Percentiles rank a stretch among this genome's conserved stretches.
Evolutionary conservation across 2,797 vertebrate species (phyloP).

Genomic region (Smutsia temminckii): DNA sequence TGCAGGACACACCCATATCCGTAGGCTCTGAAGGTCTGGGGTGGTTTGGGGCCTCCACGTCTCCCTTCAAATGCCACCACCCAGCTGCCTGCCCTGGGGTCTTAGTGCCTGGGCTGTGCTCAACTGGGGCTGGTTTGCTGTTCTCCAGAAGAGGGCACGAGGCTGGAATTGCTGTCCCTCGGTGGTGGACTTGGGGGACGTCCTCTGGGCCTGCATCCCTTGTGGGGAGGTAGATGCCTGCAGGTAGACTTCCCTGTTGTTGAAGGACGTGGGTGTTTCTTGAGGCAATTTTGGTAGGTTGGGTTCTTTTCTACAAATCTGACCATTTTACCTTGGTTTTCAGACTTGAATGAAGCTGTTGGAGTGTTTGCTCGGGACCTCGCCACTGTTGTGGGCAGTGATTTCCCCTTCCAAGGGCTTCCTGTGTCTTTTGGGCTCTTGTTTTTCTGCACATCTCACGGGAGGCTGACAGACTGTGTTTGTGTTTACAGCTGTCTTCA

Average conservation of each 20-base stretch:
- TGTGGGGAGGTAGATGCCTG: background rate
- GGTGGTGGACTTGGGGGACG: too few species aligned
- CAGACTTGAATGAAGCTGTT: background rate
- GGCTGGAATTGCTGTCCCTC: background rate
- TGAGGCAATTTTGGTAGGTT: background rate
- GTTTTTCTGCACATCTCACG: fast-evolving
- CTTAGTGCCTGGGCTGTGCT: background rate
- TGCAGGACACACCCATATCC: too few species aligned
- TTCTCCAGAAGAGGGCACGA: too few species aligned
- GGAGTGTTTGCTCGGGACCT: background rate
- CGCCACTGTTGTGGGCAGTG: fast-evolving
- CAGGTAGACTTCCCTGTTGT: fast-evolving
- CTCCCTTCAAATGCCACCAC: background rate
- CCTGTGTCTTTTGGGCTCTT: fast-evolving
- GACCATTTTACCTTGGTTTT: background rate
- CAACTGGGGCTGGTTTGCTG: background rate
- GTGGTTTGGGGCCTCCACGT: background rate
- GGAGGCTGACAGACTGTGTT: background rate
- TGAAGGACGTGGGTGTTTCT: background rate
- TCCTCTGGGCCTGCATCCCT: background rate
- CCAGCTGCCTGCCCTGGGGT: background rate
- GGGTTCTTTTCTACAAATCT: background rate
- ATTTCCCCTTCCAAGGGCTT: background rate
- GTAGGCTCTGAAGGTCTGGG: background rate
- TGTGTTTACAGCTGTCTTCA: background rate